These are phyloP conservation scores for Papilio helenus DNA, from an alignment of 1,140 invertebrate species.

Conservation along the genomic window DNA sequence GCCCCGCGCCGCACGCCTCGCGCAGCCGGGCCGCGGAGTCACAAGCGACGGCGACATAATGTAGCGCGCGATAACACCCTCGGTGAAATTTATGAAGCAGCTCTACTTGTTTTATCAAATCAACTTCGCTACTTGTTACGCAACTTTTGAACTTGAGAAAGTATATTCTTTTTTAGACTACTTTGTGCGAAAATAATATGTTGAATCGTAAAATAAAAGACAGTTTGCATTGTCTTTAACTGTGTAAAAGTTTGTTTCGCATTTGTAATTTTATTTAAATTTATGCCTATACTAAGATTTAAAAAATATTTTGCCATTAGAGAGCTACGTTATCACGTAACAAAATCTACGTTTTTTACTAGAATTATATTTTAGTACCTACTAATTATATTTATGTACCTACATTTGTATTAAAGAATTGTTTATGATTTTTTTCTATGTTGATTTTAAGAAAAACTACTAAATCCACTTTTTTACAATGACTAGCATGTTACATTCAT, in stretches of 20 bases:
- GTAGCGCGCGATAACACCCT: slow-evolving; percentile 77
- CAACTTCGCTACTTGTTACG: slow-evolving; percentile 64
- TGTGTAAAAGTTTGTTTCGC: not conserved
- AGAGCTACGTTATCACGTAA: no score
- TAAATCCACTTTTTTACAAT: no score
- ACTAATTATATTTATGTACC: no score
- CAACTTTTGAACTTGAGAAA: slow-evolving; percentile 69
- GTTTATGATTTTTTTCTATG: no score
- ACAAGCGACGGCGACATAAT: slow-evolving; percentile 65
- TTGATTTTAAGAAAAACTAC: no score
- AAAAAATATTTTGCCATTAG: no score
- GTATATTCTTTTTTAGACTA: slow-evolving; percentile 46
- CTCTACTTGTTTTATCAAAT: slow-evolving; percentile 66
- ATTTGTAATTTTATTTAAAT: not conserved
- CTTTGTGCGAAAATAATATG: not conserved
- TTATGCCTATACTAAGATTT: no score
- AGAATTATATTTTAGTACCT: no score
- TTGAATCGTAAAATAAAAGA: not conserved
- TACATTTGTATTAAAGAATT: no score
- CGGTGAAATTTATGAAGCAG: slow-evolving; percentile 67
- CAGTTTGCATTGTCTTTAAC: not conserved
- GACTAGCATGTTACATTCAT: no score
- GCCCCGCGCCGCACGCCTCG: slow-evolving; percentile 48
- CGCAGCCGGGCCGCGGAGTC: slow-evolving; percentile 73
- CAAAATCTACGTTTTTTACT: no score